Evolutionary conservation across 1,140 invertebrate species (phyloP).

Genomic region (Drepana arcuata): DNA sequence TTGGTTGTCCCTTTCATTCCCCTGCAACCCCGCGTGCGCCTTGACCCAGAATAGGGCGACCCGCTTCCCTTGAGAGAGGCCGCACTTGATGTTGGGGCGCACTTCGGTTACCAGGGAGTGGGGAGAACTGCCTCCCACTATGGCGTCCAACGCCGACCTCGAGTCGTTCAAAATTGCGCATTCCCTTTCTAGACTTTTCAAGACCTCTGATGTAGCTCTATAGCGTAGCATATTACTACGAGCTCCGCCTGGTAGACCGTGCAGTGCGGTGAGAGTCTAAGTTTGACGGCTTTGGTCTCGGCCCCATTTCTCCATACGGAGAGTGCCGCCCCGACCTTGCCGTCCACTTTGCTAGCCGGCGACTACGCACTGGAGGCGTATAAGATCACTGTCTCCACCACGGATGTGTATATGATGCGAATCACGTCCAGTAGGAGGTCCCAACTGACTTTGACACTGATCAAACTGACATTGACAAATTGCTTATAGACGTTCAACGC

Average conservation of each 20-base stretch:
- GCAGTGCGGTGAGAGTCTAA: constrained; percentile 12
- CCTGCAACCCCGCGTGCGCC: too few species aligned
- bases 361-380: constrained; percentile 16
- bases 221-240: constrained; percentile 8
- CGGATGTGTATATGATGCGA: constrained; percentile 9
- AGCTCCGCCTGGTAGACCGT: constrained; percentile 25
- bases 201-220: constrained; percentile 1
- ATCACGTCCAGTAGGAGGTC: constrained; percentile 10
- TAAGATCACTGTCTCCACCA: constrained; percentile 13
- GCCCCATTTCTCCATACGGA: constrained; percentile 9
- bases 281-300: constrained; percentile 8
- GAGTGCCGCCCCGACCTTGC: constrained; percentile 16
- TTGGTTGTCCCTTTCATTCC: too few species aligned
- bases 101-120: too few species aligned
- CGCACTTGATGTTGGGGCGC: too few species aligned
- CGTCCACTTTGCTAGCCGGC: constrained; percentile 19
- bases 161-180: too few species aligned
- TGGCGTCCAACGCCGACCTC: too few species aligned
- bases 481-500: constrained; percentile 3
- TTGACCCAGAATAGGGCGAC: too few species aligned
- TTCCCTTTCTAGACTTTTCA: neutral
- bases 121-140: too few species aligned
- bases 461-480: too few species aligned
- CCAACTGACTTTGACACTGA: constrained; percentile 8
- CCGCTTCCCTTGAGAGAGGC: too few species aligned